Percentiles rank a stretch among this genome's conserved stretches.
These are phyloP conservation scores for Thunnus thynnus DNA, from an alignment of 2,113 vertebrate genomes.

Conservation along the genomic window DNA sequence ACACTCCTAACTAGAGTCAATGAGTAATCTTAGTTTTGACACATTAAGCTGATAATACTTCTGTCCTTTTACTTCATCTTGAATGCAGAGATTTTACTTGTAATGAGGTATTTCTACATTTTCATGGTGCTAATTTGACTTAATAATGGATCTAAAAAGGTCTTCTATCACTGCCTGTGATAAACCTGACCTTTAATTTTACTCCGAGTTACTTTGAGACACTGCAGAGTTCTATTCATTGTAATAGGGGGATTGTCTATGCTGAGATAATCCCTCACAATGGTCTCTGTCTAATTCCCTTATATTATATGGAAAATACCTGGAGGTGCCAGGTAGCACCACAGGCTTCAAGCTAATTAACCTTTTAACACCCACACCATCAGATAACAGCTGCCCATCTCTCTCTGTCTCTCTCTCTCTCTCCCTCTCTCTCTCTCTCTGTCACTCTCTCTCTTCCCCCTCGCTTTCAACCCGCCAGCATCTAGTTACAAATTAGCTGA, in stretches of 20 bases:
- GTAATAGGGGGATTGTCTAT: conserved; percentile 43
- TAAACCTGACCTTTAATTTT: conserved; percentile 35
- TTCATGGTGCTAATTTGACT: background rate
- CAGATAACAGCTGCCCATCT: conserved; percentile 67
- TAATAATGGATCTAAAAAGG: background rate
- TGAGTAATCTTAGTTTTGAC: background rate
- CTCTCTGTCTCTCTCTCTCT: conserved; percentile 6
- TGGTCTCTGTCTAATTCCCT: conserved; percentile 71
- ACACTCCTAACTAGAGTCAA: background rate
- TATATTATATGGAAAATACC: conserved; percentile 81
- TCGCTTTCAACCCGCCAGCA: conserved; percentile 18
- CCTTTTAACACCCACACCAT: conserved; percentile 68
- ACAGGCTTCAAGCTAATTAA: conserved; percentile 79
- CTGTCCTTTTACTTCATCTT: background rate
- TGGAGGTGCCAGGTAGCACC: conserved; percentile 77
- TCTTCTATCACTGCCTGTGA: background rate
- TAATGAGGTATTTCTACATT: background rate
- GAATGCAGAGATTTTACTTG: background rate
- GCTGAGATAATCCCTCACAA: conserved; percentile 66
- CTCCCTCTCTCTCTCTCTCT: background rate
- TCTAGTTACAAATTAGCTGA: conserved; percentile 69
- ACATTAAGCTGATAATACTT: background rate
- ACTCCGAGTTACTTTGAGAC: conserved; percentile 28
- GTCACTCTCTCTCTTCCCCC: conserved; percentile 2
- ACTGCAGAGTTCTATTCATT: conserved; percentile 20